Evolutionary conservation across 1,140 invertebrate genomes (phyloP).

Genomic region (Reticulitermes speratus): DNA sequence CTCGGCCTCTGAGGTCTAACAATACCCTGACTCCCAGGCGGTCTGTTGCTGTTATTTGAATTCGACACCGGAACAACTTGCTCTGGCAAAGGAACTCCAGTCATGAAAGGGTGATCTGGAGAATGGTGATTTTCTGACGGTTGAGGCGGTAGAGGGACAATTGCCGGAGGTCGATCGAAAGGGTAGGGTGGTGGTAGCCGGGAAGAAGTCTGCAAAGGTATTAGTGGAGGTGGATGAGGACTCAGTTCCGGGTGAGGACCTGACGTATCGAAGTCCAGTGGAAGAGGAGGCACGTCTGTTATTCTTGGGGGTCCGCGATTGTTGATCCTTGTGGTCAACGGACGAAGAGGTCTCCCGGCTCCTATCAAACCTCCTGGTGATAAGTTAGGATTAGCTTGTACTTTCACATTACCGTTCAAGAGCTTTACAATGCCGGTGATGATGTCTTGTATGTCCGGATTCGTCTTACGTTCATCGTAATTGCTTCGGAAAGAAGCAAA

Average conservation of each 20-base stretch:
- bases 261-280: constrained; percentile 63
- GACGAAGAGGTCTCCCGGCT: constrained; percentile 49
- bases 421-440: constrained; percentile 87
- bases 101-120: constrained; percentile 52
- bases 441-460: constrained; percentile 83
- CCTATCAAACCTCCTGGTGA: constrained; percentile 36
- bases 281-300: constrained; percentile 67
- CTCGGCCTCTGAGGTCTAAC: neutral
- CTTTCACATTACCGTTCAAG: constrained; percentile 72
- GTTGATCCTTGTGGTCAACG: constrained; percentile 71
- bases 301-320: constrained; percentile 83
- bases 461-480: constrained; percentile 28
- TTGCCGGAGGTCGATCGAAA: constrained; percentile 38
- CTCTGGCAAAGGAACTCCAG: constrained; percentile 71
- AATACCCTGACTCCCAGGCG: neutral
- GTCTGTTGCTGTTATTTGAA: neutral
- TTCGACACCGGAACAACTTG: constrained; percentile 64
- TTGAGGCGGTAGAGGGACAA: constrained; percentile 41
- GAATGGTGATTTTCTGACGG: constrained; percentile 50
- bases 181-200: constrained; percentile 49
- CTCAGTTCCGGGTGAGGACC: constrained; percentile 37
- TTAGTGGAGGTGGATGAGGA: constrained; percentile 47
- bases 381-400: constrained; percentile 52
- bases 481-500: neutral
- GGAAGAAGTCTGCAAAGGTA: constrained; percentile 46